phyloP scores from a whole-genome alignment of 2,888 invertebrate species.

The Cheilosia soror region DNA sequence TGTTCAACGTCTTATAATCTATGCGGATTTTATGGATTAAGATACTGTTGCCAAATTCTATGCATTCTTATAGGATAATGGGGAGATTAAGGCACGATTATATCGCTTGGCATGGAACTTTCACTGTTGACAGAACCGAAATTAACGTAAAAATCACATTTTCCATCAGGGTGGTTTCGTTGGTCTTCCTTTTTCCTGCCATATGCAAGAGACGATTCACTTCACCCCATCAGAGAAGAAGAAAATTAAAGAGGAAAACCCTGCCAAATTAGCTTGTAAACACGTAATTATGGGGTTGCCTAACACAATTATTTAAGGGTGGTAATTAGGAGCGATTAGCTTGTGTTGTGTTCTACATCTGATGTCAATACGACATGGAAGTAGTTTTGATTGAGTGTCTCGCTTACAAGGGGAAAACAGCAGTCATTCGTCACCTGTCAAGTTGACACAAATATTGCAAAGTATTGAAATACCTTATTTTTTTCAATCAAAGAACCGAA shows the following conservation, averaged over 20 bases:
- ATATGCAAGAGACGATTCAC: conserved; percentile 43
- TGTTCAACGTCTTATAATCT: conserved; percentile 61
- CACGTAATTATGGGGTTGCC: conserved; percentile 75
- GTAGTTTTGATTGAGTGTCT: conserved; percentile 66
- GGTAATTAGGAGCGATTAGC: conserved; percentile 74
- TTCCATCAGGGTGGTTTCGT: conserved; percentile 46
- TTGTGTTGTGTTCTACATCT: conserved; percentile 64
- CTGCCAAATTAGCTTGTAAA: conserved; percentile 76
- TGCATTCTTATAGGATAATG: conserved; percentile 50
- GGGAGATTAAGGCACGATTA: conserved; percentile 58
- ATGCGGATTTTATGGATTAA: conserved; percentile 61
- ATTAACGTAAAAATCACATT: conserved; percentile 59
- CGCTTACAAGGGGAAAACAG: background rate
- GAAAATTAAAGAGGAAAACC: conserved; percentile 36
- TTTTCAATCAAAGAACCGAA: conserved; percentile 37
- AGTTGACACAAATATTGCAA: conserved; percentile 42
- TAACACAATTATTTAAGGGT: conserved; percentile 74
- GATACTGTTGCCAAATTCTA: conserved; percentile 53
- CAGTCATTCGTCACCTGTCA: conserved; percentile 71
- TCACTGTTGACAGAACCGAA: conserved; percentile 39
- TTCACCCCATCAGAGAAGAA: conserved; percentile 48
- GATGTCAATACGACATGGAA: conserved; percentile 67
- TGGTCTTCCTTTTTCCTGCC: conserved; percentile 36
- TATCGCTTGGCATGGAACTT: conserved; percentile 39
- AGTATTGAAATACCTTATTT: conserved; percentile 23